Evolutionary conservation across 2,113 vertebrate genomes (phyloP).

Genomic region (Hippocampus guttulatus): DNA sequence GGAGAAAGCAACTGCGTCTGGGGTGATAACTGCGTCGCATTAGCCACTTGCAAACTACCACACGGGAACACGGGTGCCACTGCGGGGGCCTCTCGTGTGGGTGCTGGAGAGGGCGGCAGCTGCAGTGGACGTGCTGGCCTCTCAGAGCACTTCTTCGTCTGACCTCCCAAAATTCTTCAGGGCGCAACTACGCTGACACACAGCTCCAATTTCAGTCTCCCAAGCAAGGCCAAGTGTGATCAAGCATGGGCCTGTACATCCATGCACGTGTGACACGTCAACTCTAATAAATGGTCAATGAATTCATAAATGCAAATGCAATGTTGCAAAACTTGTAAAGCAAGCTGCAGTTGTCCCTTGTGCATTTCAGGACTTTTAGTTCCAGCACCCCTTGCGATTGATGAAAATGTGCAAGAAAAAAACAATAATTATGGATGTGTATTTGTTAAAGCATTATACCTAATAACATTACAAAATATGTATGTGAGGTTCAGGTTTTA

Average conservation of each 20-base stretch:
- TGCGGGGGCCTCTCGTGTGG: constrained; percentile 35
- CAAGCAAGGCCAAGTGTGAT: constrained; percentile 26
- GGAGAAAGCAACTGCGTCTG: constrained; percentile 54
- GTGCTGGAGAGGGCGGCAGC: constrained; percentile 56
- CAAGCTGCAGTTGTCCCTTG: neutral
- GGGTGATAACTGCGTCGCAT: constrained; percentile 57
- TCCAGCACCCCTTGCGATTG: neutral
- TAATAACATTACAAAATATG: too few relatives aligned
- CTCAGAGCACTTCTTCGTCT: constrained; percentile 63
- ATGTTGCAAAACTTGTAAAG: neutral
- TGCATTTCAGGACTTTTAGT: neutral
- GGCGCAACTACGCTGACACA: constrained; percentile 49
- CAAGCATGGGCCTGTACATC: constrained; percentile 7
- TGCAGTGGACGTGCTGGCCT: constrained; percentile 54
- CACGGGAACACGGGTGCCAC: constrained; percentile 50
- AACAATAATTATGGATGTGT: too few relatives aligned
- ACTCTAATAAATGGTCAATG: neutral
- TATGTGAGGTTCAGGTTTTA: too few relatives aligned
- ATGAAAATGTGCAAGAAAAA: too few relatives aligned
- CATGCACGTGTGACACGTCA: neutral
- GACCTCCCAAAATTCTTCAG: constrained; percentile 62
- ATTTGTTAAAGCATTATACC: too few relatives aligned
- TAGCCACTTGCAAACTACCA: constrained; percentile 53
- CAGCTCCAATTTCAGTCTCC: constrained; percentile 64
- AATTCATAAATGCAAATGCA: neutral